Conservation (phyloP, 1,140 invertebrate genomes). For the Bombus fervidus region DNA sequence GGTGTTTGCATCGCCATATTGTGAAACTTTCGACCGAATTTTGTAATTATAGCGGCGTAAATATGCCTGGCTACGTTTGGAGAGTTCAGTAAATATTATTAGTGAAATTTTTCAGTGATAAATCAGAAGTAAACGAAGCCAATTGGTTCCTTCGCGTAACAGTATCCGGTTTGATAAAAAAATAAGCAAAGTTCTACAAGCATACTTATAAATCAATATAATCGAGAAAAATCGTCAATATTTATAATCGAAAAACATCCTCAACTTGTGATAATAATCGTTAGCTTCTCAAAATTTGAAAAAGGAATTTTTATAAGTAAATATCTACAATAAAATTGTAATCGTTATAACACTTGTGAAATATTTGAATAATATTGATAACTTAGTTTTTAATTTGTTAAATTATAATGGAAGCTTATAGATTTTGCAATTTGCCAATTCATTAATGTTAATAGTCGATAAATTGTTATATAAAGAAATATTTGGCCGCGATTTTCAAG, state of each 20-base stretch:
- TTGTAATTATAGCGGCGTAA: background rate
- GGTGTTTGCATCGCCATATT: background rate
- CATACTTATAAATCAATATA: too few species aligned
- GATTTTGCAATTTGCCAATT: background rate
- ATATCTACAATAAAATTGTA: background rate
- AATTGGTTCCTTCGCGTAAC: too few species aligned
- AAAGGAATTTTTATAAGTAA: background rate
- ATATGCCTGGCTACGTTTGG: background rate
- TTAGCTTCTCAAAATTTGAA: too few species aligned
- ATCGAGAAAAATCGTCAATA: too few species aligned
- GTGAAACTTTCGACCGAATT: background rate
- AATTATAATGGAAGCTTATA: background rate
- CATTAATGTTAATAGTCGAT: background rate
- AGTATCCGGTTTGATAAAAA: too few species aligned
- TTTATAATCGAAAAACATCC: too few species aligned
- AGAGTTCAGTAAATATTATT: background rate
- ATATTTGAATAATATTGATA: background rate
- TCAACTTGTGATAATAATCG: too few species aligned
- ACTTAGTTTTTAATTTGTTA: background rate
- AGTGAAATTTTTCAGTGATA: too few species aligned
- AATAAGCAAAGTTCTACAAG: too few species aligned
- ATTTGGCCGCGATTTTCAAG: too few species aligned
- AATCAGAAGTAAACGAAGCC: too few species aligned
- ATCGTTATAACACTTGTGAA: background rate
- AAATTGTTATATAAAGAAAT: too few species aligned